Base-by-base conservation (phyloP, 2,113 vertebrate species). In the Tamias sibiricus region DNA sequence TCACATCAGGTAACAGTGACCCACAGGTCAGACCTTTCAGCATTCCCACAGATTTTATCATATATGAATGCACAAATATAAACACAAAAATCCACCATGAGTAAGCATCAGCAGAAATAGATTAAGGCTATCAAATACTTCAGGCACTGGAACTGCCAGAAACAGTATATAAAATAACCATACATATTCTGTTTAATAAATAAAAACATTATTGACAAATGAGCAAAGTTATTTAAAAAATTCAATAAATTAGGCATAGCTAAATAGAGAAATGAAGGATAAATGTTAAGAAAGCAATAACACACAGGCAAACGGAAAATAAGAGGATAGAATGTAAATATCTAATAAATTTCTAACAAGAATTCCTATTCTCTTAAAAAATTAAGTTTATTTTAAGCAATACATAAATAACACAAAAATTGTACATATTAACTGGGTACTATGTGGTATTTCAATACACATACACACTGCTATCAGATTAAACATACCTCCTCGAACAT, bases 31-130 rank as follows among this genome's bases (percentile, higher is more conserved):
- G 82, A 37, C 2, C 49, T 77, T 71, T 68, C 42, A 77, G 54
- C 22, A 83, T 66, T 91, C 47, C 47, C 37, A 62, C 35, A 81
- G 57, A 68, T 59, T 87, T 92, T 83, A 89, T 49, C 66, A 95
- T 77, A 62, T 77, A 49, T 22, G 26, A 95, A 52, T 1, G 4
- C 8, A 59, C 26, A 89, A 87, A 12, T 84, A 82, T 62, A 90
- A 59, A 74, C 22, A 54, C 1, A 47, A 93, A 30, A 76, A 69
- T 20, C 26, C 3, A 54, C 28, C 4, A 26, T 52, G 8, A 40
- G 13, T 54, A 80, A 52, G 3, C 40, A 24, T 79, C 62, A 86
- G 74, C 5, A 80, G 20, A 95, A 80, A 84, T 1, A 83, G 30
- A 84, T 54, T 22, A 90, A 87, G 22, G 54, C 84, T 71, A 6